phyloP scores from a whole-genome alignment of 2,888 invertebrate species.

The Galerucella calmariensis region DNA sequence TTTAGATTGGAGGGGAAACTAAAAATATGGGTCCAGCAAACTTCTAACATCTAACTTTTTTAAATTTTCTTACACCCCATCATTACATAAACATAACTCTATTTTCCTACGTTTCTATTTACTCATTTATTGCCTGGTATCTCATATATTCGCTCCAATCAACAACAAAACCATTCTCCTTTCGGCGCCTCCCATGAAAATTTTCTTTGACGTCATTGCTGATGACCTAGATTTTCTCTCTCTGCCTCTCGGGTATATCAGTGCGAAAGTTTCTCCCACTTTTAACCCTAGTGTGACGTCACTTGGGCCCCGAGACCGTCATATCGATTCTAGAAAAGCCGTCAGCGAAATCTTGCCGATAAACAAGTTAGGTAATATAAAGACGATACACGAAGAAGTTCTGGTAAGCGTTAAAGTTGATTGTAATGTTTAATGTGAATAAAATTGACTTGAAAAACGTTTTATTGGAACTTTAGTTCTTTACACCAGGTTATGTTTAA shows the following conservation, averaged over 20 bases:
- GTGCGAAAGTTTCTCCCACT: slow-evolving; percentile 2
- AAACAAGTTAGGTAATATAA: slow-evolving; percentile 32
- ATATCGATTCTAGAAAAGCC: slow-evolving; percentile 33
- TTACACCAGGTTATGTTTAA: no score
- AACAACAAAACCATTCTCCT: neutral
- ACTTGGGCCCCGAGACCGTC: slow-evolving; percentile 30
- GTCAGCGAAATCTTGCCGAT: slow-evolving; percentile 28
- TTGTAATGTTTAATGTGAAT: no score
- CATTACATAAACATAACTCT: no score
- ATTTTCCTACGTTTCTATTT: neutral
- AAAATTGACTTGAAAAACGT: no score
- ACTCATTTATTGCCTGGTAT: no score
- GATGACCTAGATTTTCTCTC: slow-evolving; percentile 29
- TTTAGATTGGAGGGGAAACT: neutral
- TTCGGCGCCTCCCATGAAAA: neutral
- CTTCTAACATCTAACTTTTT: no score
- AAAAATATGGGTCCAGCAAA: neutral
- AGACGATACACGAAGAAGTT: no score
- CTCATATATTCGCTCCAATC: neutral
- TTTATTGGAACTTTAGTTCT: no score
- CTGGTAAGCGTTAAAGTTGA: no score
- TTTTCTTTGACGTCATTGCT: slow-evolving; percentile 30
- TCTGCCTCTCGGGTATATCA: slow-evolving; percentile 7
- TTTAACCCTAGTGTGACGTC: slow-evolving; percentile 32
- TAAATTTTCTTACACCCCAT: no score